phyloP scores from a whole-genome alignment of 2,888 invertebrate genomes.

The Phengaris arion region DNA sequence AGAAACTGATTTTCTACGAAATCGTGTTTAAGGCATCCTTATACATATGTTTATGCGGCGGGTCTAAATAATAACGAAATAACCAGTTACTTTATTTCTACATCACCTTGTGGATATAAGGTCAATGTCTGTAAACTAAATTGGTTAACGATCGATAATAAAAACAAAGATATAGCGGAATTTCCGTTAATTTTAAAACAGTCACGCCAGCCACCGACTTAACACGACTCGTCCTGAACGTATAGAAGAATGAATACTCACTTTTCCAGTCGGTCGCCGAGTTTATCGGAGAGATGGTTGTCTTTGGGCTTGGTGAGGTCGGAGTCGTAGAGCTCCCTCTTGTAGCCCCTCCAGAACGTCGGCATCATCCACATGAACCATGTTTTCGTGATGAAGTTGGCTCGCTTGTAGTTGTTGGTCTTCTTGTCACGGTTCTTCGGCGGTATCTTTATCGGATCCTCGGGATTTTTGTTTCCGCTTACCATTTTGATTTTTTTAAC shows the following conservation, averaged over 20 bases:
- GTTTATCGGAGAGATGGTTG: constrained; percentile 81
- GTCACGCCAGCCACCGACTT: neutral
- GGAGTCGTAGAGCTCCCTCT: constrained; percentile 81
- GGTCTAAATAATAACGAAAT: constrained; percentile 18
- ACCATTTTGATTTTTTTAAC: constrained; percentile 60
- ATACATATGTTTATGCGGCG: constrained; percentile 1
- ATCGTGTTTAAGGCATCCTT: constrained; percentile 10
- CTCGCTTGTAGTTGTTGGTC: constrained; percentile 67
- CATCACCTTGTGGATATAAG: constrained; percentile 49
- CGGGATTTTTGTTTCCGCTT: constrained; percentile 70
- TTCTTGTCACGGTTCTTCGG: constrained; percentile 73
- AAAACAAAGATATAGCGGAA: constrained; percentile 31
- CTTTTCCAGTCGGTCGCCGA: constrained; percentile 82
- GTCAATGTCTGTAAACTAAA: constrained; percentile 45
- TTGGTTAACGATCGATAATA: constrained; percentile 32
- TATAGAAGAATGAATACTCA: constrained; percentile 52
- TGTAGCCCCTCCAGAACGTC: constrained; percentile 80
- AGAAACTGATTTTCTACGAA: constrained; percentile 18
- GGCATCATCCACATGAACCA: constrained; percentile 79
- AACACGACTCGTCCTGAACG: neutral
- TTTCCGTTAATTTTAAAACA: constrained; percentile 29
- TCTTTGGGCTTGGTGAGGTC: constrained; percentile 86
- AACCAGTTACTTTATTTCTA: constrained; percentile 41
- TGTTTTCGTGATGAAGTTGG: constrained; percentile 65
- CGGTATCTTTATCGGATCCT: constrained; percentile 67